Evolutionary conservation across 2,888 invertebrate species (phyloP), one percentile per base, ranked within the genome.

Genomic region (Drepana falcataria): DNA sequence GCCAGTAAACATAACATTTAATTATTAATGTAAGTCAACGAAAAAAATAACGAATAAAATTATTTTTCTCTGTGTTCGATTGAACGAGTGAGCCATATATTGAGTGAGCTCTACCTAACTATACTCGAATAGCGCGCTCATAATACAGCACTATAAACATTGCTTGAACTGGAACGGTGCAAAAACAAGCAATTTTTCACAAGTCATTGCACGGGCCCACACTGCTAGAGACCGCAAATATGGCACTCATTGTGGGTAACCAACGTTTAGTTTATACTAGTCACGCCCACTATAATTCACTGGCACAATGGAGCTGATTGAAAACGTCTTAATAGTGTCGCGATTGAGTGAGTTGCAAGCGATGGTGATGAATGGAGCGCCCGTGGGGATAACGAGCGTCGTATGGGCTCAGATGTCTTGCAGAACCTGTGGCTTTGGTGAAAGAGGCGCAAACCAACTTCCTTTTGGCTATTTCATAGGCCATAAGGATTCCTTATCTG

Each of bases 231-330:
- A 73, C 76, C 78, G 66, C 79, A 75, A 71, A 70, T 65, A 69
- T 64, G 63, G 56, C 59, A 59, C 59, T 64, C 64, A 65, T 69
- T 73, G 75, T 69, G 71, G 71, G 67, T 63, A 66, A 69, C 69
- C 71, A 69, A 59, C 67, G 59, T 74, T 76, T 66, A 72, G 69
- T 71, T 71, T 64, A 53, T 66, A 77, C 75, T 71, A 75, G 71
- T 59, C 67, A 81, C 76, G 81, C 81, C 82, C 71, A 71, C 79
- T 64, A 80, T 83, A 81, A 75, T 69, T 84, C 77, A 80, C 57
- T 60, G 55, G 58, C 55, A 83, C 83, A 85, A 85, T 81, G 67
- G 66, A 64, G 59, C 60, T 64, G 62, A 69, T 69, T 77, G 77
- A 75, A 79, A 80, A 79, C 69, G 71, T 79, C 78, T 82, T 78